phyloP scores from a whole-genome alignment of 2,888 invertebrate species.

The Itoplectis maculator region DNA sequence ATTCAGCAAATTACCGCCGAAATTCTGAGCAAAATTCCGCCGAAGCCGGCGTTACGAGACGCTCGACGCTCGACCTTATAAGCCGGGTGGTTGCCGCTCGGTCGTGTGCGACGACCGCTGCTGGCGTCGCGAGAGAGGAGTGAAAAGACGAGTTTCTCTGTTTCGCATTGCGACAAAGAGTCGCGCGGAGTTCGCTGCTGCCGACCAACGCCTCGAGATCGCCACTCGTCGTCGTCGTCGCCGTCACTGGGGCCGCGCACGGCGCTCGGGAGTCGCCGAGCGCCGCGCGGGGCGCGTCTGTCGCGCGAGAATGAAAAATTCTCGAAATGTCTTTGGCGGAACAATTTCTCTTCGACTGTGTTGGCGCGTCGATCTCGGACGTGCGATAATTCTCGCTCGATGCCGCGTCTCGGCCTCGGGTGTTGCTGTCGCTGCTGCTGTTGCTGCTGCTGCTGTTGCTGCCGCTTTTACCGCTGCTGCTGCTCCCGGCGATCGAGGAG shows the following conservation, averaged over 20 bases:
- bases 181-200: conserved; percentile 35
- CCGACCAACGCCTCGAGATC: conserved; percentile 63
- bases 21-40: conserved; percentile 66
- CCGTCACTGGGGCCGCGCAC: no score
- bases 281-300: conserved; percentile 53
- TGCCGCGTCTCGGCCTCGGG: conserved; percentile 44
- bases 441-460: conserved; percentile 39
- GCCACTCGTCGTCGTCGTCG: conserved; percentile 43
- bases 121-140: conserved; percentile 20
- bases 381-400: conserved; percentile 67
- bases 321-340: conserved; percentile 70
- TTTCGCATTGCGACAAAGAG: conserved; percentile 62
- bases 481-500: conserved; percentile 38
- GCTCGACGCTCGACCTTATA: conserved; percentile 67
- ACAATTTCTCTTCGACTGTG: conserved; percentile 66
- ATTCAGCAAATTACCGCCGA: conserved; percentile 66
- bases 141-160: conserved; percentile 60
- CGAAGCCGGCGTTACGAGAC: conserved; percentile 58
- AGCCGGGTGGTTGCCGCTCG: conserved; percentile 3
- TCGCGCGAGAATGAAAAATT: conserved; percentile 62
- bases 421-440: background rate
- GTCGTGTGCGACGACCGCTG: conserved; percentile 6
- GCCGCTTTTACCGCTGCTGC: background rate
- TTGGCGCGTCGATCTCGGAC: conserved; percentile 67
- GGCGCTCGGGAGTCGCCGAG: no score